A percentile compares a stretch with the other conserved stretches of the same genome.
phyloP scores from a whole-genome alignment of 2,797 vertebrate genomes.

The Synaphobranchus kaupii region DNA sequence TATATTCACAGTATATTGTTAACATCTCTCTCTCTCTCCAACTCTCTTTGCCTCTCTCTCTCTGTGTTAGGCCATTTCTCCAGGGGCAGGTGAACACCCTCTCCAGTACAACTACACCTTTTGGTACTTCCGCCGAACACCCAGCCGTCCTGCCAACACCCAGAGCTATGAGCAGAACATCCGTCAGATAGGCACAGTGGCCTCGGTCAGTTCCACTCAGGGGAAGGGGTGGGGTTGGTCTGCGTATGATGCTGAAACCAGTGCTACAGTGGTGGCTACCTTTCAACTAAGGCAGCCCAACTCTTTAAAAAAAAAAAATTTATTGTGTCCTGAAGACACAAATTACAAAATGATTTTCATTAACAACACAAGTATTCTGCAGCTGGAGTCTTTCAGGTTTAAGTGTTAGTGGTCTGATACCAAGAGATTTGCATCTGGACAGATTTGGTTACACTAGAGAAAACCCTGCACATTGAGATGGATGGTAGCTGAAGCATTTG shows the following conservation, averaged over 20 bases:
- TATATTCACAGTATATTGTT: not conserved
- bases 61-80: slow-evolving; percentile 48
- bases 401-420: too few relatives aligned
- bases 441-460: not conserved
- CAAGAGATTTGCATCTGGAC: not conserved
- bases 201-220: slow-evolving; percentile 59
- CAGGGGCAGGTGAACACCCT: slow-evolving; percentile 62
- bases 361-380: too few relatives aligned
- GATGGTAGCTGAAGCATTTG: not conserved
- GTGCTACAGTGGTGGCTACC: not conserved
- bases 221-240: not conserved
- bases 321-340: too few relatives aligned
- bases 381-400: too few relatives aligned
- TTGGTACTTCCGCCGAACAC: slow-evolving; percentile 75
- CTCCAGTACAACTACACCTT: slow-evolving; percentile 79
- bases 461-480: not conserved
- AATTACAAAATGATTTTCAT: too few relatives aligned
- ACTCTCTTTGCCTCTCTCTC: not conserved
- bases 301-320: too few relatives aligned
- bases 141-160: slow-evolving; percentile 71
- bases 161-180: slow-evolving; percentile 80
- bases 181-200: slow-evolving; percentile 71
- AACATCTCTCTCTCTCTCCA: not conserved
- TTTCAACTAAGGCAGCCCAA: too few relatives aligned
- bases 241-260: not conserved